These are phyloP conservation scores for Brevipalpus yothersi DNA, from an alignment of 1,140 invertebrate species.

Conservation along the genomic window DNA sequence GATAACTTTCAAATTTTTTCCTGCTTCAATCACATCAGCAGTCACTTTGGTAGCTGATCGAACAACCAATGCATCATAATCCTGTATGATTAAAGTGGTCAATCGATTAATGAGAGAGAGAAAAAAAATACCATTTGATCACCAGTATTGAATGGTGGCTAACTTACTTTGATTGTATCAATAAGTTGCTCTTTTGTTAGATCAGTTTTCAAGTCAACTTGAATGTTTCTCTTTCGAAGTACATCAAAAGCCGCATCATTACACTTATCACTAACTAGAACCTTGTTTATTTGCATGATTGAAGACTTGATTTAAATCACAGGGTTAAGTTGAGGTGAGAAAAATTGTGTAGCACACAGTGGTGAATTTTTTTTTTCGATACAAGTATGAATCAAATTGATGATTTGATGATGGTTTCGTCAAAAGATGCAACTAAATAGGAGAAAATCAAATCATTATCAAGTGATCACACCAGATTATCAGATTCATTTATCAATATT, in stretches of 20 bases:
- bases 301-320: background rate
- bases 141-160: background rate
- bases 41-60: slow-evolving; percentile 88
- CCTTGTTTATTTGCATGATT: slow-evolving; percentile 21
- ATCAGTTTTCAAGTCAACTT: slow-evolving; percentile 54
- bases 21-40: slow-evolving; percentile 56
- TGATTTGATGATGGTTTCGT: too few species aligned
- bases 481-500: too few species aligned
- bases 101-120: background rate
- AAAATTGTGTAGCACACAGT: too few species aligned
- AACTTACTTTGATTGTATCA: slow-evolving; percentile 52
- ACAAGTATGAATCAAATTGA: too few species aligned
- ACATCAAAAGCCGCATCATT: slow-evolving; percentile 57
- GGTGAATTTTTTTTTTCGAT: too few species aligned
- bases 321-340: too few species aligned
- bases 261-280: slow-evolving; percentile 76
- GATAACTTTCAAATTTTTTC: slow-evolving; percentile 44
- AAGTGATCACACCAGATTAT: too few species aligned
- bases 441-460: too few species aligned
- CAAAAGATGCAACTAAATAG: too few species aligned
- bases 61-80: slow-evolving; percentile 76
- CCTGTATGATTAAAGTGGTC: slow-evolving; percentile 23
- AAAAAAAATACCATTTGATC: background rate
- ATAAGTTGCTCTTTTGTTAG: slow-evolving; percentile 56
- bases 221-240: slow-evolving; percentile 43